A percentile compares a stretch with the other conserved stretches of the same genome.
phyloP scores from a whole-genome alignment of 1,140 invertebrate genomes.

The Dolichoris vasculosae region DNA sequence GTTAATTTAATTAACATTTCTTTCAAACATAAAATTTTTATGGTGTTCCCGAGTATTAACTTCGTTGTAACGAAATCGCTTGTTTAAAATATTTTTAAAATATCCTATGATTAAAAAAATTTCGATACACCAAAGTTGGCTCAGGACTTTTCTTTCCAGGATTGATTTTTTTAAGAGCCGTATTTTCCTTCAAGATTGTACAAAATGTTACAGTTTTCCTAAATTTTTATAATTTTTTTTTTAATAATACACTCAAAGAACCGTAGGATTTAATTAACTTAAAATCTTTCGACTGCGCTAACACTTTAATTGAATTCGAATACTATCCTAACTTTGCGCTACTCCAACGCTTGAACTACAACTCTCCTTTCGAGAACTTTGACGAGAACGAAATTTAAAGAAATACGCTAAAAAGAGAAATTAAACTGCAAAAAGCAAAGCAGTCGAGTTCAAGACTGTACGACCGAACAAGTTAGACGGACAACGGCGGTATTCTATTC shows the following conservation, averaged over 20 bases:
- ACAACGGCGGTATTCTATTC: not conserved
- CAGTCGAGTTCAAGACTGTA: not conserved
- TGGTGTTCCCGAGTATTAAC: too few species aligned
- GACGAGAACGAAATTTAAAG: not conserved
- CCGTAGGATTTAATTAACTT: not conserved
- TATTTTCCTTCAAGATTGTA: too few species aligned
- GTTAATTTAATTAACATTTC: not conserved
- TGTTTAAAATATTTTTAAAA: too few species aligned
- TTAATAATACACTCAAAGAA: too few species aligned
- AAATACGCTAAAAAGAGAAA: not conserved
- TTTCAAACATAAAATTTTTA: too few species aligned
- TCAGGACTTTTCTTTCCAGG: too few species aligned
- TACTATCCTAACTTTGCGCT: not conserved
- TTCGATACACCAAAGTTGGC: too few species aligned
- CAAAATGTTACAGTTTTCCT: too few species aligned
- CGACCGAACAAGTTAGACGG: not conserved
- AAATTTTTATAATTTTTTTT: too few species aligned
- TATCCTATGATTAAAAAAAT: too few species aligned
- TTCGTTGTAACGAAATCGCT: too few species aligned
- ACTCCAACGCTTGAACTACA: not conserved
- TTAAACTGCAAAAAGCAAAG: not conserved
- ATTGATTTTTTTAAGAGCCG: too few species aligned
- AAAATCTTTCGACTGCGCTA: not conserved
- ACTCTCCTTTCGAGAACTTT: not conserved
- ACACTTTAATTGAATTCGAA: not conserved